These are phyloP conservation scores for Osmerus eperlanus DNA, from an alignment of 2,113 vertebrate genomes.

Conservation along the genomic window DNA sequence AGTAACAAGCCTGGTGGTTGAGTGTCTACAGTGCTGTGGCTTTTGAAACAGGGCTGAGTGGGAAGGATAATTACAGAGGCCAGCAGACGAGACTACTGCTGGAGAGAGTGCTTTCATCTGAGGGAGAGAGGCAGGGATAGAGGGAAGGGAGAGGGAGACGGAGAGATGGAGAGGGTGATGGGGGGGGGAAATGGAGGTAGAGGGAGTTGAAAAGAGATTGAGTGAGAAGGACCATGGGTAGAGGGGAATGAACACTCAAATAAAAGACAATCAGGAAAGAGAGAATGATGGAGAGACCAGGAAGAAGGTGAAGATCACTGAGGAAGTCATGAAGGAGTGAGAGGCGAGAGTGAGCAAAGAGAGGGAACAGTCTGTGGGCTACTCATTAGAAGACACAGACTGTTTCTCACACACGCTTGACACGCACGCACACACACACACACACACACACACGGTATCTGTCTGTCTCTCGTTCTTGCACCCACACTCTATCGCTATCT, in stretches of 20 bases:
- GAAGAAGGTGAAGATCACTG: background rate
- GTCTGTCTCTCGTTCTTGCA: background rate
- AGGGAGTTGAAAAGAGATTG: background rate
- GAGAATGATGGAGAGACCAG: background rate
- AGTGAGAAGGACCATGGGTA: background rate
- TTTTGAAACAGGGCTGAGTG: constrained; percentile 5
- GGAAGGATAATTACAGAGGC: constrained; percentile 5
- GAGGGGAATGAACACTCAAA: background rate
- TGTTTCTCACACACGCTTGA: too few relatives aligned
- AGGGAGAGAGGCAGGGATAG: background rate
- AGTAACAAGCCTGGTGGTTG: constrained; percentile 4
- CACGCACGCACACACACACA: too few relatives aligned
- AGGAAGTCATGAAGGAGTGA: background rate
- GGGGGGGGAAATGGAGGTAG: background rate
- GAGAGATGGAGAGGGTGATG: background rate
- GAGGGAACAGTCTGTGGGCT: background rate
- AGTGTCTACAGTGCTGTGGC: constrained; percentile 1
- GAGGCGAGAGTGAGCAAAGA: background rate
- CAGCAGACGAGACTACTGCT: background rate
- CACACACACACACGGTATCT: background rate
- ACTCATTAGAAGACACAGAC: too few relatives aligned
- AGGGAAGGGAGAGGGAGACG: background rate
- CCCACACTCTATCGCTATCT: background rate
- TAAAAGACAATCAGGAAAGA: background rate
- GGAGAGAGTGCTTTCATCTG: too few relatives aligned